Conservation (phyloP, 2,888 invertebrate species). For the Clistopyga incitator region DNA sequence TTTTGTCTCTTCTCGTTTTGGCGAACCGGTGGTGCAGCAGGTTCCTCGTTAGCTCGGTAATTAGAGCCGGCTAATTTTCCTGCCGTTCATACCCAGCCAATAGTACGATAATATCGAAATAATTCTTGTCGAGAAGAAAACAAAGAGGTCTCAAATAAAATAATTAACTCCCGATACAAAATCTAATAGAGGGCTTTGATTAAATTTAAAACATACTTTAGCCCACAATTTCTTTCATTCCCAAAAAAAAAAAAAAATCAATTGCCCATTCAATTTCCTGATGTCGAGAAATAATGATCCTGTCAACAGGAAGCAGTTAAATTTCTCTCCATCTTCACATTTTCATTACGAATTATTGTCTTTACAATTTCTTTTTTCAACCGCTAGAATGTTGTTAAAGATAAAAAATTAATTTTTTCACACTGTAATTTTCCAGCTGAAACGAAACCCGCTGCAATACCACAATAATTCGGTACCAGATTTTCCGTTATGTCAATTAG, state of each 20-base stretch:
- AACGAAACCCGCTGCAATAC: not conserved
- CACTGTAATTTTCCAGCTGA: not conserved
- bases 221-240: not conserved
- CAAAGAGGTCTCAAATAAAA: not conserved
- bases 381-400: too few relatives aligned
- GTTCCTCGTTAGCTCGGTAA: constrained; percentile 70
- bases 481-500: not conserved
- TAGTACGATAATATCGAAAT: not conserved
- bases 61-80: constrained; percentile 71
- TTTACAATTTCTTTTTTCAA: not conserved
- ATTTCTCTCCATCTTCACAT: too few relatives aligned
- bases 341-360: not conserved
- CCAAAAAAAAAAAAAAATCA: too few relatives aligned
- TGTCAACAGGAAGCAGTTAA: too few relatives aligned
- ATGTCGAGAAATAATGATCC: too few relatives aligned
- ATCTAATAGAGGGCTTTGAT: too few relatives aligned
- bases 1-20: constrained; percentile 58
- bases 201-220: not conserved
- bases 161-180: too few relatives aligned
- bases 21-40: constrained; percentile 43
- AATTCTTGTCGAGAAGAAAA: too few relatives aligned
- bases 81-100: not conserved
- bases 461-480: not conserved
- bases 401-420: too few relatives aligned
- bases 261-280: too few relatives aligned